phyloP scores from a whole-genome alignment of 2,797 vertebrate genomes.

The Cheirogaleus major region DNA sequence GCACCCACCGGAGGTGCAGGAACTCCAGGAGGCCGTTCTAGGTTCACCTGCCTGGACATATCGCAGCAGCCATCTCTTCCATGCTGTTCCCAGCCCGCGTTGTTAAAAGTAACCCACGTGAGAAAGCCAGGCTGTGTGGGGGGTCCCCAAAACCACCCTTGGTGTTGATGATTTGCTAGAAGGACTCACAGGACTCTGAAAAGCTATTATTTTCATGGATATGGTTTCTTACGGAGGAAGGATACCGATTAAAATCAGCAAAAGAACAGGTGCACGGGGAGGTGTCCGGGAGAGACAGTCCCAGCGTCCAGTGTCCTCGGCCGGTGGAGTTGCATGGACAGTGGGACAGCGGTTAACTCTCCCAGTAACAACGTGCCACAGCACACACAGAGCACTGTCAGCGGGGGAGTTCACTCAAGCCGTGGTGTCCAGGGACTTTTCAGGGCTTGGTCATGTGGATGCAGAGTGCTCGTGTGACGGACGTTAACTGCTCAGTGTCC shows the following conservation, averaged over 20 bases:
- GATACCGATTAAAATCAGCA: background rate
- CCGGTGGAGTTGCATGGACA: too few relatives aligned
- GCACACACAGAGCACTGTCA: too few relatives aligned
- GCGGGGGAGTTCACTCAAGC: background rate
- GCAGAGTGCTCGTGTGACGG: background rate
- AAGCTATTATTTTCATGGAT: background rate
- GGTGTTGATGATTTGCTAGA: background rate
- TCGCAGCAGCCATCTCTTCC: accelerated
- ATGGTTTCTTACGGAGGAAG: background rate
- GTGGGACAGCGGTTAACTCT: accelerated
- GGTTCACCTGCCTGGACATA: too few relatives aligned
- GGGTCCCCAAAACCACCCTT: background rate
- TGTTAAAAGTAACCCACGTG: background rate
- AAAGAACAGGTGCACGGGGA: too few relatives aligned
- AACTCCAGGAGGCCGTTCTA: background rate
- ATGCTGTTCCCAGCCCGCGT: background rate
- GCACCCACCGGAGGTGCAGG: background rate
- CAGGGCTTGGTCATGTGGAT: background rate
- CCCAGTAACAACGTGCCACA: background rate
- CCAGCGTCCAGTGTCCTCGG: background rate
- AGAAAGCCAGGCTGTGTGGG: background rate
- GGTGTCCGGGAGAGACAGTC: background rate
- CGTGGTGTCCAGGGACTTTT: too few relatives aligned
- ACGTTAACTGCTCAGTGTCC: background rate
- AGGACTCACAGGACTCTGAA: background rate